Base-by-base conservation (phyloP, 1,140 invertebrate species). In the Solenopsis invicta region DNA sequence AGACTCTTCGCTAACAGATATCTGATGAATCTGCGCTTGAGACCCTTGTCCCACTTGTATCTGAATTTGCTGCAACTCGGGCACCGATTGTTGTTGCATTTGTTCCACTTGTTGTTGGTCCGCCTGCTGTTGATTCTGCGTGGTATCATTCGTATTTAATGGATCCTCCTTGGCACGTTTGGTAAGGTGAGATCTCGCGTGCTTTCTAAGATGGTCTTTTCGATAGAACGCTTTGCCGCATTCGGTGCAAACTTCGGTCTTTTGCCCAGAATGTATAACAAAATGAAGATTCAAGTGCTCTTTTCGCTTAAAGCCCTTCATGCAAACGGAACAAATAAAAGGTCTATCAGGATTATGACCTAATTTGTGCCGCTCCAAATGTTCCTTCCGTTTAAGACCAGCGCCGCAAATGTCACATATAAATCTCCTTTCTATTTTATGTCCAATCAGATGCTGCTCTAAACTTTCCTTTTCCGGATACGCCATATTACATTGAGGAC, bases 181-280 rank as follows among this genome's bases (percentile, higher is more conserved):
- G 24, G 97, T 96, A 84, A 97, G 95, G 93, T 98, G 97, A 29
- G 97, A 97, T 59, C 97, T 96, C 29, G 97, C 96, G 92, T 98
- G 97, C 91, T 98, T 98, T 85, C 97, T 96, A 66, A 98, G 94
- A 93, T 98, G 98, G 92, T 98, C 98, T 88, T 98, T 98, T n/a
- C 98, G 96, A 93, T 98, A 98, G 91, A 98, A 98, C 29, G 97
- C 97, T 96, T 97, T 97, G 21, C 97, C 96, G 90, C 97, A 97
- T 87, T 97, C 97, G 1, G 94, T 94, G 85, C 97, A 97, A 48
- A 97, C 96, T 93, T 98, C 97, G 2, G 97, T 97, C 94, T 98
- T 98, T 90, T 98, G 97, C 24, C 97, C 97, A 5, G 97, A 97
- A 94, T 98, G 97, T 92, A 98, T 98, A 75, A 98, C 97, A 88